A percentile compares a stretch with the other conserved stretches of the same genome.
Conservation (phyloP, 2,888 invertebrate genomes). For the Rhogogaster chlorosoma region DNA sequence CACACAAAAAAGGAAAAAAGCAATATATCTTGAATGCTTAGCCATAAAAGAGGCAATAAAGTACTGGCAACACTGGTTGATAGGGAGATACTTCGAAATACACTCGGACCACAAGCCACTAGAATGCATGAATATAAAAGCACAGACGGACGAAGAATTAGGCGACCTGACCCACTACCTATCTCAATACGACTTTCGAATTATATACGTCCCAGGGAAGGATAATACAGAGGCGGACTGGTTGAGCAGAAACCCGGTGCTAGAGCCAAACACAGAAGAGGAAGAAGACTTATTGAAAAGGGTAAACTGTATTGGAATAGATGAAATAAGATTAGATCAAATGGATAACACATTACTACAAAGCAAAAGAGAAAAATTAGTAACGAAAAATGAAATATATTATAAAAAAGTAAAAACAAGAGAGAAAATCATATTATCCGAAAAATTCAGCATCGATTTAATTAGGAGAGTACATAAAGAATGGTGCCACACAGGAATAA, state of each 20-base stretch:
- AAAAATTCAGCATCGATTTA: conserved; percentile 52
- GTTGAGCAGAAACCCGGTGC: conserved; percentile 58
- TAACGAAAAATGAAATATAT: conserved; percentile 51
- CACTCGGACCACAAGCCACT: conserved; percentile 61
- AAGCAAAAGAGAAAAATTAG: conserved; percentile 45
- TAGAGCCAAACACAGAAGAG: conserved; percentile 55
- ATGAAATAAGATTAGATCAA: conserved; percentile 57
- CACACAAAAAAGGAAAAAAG: conserved; percentile 59
- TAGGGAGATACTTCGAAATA: conserved; percentile 60
- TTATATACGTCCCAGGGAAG: conserved; percentile 59
- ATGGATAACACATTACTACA: conserved; percentile 44
- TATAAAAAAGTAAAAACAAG: conserved; percentile 51
- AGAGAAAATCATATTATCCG: conserved; percentile 52
- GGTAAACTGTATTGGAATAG: conserved; percentile 57
- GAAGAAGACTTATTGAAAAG: conserved; percentile 56
- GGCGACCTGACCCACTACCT: conserved; percentile 59
- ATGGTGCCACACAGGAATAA: conserved; percentile 53
- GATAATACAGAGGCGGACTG: conserved; percentile 59
- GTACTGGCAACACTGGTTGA: conserved; percentile 62
- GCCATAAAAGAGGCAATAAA: conserved; percentile 61
- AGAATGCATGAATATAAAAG: conserved; percentile 51
- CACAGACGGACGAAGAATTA: conserved; percentile 58
- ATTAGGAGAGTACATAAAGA: conserved; percentile 52
- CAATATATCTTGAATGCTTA: conserved; percentile 61
- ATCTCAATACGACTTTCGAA: conserved; percentile 59